phyloP scores from a whole-genome alignment of 1,140 invertebrate genomes.

The Panagrolaimus sp. region DNA sequence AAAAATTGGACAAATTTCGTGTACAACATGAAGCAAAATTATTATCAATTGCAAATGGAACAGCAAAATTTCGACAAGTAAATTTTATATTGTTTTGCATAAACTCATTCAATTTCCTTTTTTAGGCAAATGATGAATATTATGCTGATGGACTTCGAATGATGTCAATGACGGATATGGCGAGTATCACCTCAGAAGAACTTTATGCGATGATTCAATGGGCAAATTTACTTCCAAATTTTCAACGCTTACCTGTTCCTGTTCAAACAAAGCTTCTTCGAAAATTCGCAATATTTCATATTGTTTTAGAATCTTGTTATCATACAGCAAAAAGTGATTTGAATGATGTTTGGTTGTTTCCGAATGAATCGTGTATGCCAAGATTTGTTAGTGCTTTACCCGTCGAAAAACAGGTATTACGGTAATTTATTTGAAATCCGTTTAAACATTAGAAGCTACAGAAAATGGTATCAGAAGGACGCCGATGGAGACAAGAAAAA shows the following conservation, averaged over 20 bases:
- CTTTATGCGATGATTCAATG: slow-evolving; percentile 25
- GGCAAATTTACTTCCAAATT: slow-evolving; percentile 20
- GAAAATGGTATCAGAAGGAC: slow-evolving; percentile 39
- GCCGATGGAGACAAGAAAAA: slow-evolving; percentile 51
- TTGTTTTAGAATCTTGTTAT: slow-evolving; percentile 27
- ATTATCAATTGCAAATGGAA: slow-evolving; percentile 15
- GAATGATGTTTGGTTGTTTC: slow-evolving; percentile 27
- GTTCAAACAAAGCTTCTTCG: slow-evolving; percentile 14
- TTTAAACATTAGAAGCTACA: neutral
- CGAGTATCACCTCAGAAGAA: slow-evolving; percentile 18
- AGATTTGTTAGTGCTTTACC: slow-evolving; percentile 20
- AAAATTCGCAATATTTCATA: slow-evolving; percentile 29
- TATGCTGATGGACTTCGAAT: slow-evolving; percentile 13
- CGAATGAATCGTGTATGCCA: slow-evolving; percentile 27
- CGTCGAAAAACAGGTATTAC: slow-evolving; percentile 22
- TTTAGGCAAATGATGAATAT: slow-evolving; percentile 2
- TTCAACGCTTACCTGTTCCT: slow-evolving; percentile 4
- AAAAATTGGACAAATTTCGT: slow-evolving; percentile 13
- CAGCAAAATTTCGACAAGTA: slow-evolving; percentile 1
- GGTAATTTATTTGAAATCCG: slow-evolving; percentile 21
- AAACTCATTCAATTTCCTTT: neutral
- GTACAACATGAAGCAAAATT: slow-evolving; percentile 14
- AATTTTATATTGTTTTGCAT: too few relatives aligned
- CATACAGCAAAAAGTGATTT: slow-evolving; percentile 22
- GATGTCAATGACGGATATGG: slow-evolving; percentile 21